A percentile compares a stretch with the other conserved stretches of the same genome.
Evolutionary conservation across 2,888 invertebrate species (phyloP).

Genomic region (Drosophila crucigera): DNA sequence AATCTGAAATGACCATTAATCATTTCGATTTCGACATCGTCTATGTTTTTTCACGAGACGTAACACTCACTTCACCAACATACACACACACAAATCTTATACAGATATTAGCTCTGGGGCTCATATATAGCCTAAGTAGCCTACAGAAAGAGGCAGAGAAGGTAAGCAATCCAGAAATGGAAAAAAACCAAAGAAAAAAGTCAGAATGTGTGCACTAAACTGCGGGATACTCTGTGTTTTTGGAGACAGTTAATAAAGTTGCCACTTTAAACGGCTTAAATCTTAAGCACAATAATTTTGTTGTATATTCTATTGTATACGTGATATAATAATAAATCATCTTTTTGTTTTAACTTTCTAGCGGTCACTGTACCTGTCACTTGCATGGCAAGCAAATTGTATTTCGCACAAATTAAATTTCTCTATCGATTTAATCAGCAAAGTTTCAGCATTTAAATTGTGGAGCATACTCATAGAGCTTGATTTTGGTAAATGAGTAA

Average conservation of each 20-base stretch:
- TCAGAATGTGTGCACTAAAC: background rate
- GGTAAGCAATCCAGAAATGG: constrained; percentile 11
- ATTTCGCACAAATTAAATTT: background rate
- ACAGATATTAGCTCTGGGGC: constrained; percentile 16
- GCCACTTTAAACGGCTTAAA: background rate
- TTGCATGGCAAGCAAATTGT: background rate
- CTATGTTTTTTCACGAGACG: constrained; percentile 35
- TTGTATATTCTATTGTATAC: background rate
- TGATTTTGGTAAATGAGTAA: background rate
- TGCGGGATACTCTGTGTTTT: constrained; percentile 7
- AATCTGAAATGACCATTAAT: constrained; percentile 80
- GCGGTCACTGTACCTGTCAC: background rate
- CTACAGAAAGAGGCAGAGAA: background rate
- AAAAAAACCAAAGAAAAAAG: background rate
- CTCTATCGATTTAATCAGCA: background rate
- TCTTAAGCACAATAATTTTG: background rate
- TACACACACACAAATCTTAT: constrained; percentile 4
- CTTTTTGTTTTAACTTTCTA: background rate
- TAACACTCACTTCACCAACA: constrained; percentile 10
- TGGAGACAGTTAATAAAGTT: background rate
- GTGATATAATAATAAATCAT: background rate
- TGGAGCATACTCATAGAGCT: background rate
- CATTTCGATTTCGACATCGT: constrained; percentile 72
- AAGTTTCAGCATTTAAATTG: background rate
- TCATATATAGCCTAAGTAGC: constrained; percentile 20